Base-by-base conservation (phyloP, 1,140 invertebrate species). In the Tetranychus urticae region DNA sequence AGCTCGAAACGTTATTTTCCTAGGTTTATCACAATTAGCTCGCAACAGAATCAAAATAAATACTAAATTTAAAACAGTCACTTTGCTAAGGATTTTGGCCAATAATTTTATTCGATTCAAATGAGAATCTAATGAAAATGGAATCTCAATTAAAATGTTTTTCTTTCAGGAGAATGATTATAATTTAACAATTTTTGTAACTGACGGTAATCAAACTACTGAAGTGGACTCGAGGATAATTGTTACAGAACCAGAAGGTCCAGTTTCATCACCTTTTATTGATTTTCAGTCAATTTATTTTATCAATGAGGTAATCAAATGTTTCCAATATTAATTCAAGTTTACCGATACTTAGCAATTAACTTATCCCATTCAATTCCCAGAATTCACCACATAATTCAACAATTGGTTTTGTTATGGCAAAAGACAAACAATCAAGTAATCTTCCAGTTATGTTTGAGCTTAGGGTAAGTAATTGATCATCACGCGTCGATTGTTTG, bases 341-440 rank as follows among this genome's bases (percentile, higher is more conserved):
- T 48, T 61, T 31, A 47, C 10, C 47, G 46, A 45, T 61, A 46
- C 31, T 45, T 47, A 13, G 36, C 33, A 2, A 23, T 35, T 46
- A 36, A 42, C 31, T 34, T 33, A n/a, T 46, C 35, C 42, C 5
- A 6, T 46, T 55, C n/a, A 42, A 42, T 31, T 54, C 0, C n/a
- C n/a, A 86, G 84, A 79, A 85, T 68, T 79, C 83, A 31, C 82
- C 83, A 70, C 77, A 82, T 48, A 85, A 85, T 45, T 82, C 80
- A 23, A 84, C 86, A 71, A 73, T 88, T 61, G 85, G 85, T 69
- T 84, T 82, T 67, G 76, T 88, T 60, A 79, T 85, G 48, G 84
- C 81, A 1, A 77, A 80, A 68, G 85, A 85, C 65, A 85, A 86
- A 74, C 79, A 81, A 31, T 75, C 81, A 67, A 81, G 80, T 65